Evolutionary conservation across 2,113 vertebrate species (phyloP).

Genomic region (Gallinago jamesoni): DNA sequence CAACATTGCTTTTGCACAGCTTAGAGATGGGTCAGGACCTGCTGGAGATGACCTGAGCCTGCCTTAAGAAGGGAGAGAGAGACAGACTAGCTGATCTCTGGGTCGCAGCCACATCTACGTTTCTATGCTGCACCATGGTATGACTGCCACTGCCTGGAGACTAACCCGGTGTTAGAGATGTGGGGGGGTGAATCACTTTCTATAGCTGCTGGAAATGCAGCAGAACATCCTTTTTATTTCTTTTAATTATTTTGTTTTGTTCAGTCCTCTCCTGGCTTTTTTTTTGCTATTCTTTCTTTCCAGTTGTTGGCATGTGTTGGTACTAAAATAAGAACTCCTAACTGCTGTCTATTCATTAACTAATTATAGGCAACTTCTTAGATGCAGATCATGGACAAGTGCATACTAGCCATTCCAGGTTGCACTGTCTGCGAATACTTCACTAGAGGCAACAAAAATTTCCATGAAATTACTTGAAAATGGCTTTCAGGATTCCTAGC

Average conservation of each 20-base stretch:
- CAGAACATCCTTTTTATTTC: neutral
- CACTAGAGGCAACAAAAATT: neutral
- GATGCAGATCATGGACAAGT: neutral
- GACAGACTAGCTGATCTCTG: neutral
- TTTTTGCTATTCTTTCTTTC: neutral
- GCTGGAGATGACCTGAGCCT: neutral
- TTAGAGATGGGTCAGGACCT: neutral
- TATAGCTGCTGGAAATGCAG: neutral
- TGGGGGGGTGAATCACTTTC: neutral
- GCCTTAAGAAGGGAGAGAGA: neutral
- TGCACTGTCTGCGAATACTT: neutral
- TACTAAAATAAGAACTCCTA: neutral
- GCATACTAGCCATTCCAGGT: neutral
- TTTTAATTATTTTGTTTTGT: neutral
- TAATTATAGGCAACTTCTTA: neutral
- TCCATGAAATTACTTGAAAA: neutral
- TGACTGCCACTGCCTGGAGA: neutral
- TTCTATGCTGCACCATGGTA: accelerated
- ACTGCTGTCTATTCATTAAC: constrained; percentile 24
- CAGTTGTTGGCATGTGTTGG: neutral
- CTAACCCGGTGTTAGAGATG: neutral
- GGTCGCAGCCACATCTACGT: neutral
- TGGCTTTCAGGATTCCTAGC: neutral
- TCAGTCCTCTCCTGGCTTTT: neutral
- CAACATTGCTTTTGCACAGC: neutral